phyloP scores from a whole-genome alignment of 2,888 invertebrate genomes.

The Stenotaenia linearis region DNA sequence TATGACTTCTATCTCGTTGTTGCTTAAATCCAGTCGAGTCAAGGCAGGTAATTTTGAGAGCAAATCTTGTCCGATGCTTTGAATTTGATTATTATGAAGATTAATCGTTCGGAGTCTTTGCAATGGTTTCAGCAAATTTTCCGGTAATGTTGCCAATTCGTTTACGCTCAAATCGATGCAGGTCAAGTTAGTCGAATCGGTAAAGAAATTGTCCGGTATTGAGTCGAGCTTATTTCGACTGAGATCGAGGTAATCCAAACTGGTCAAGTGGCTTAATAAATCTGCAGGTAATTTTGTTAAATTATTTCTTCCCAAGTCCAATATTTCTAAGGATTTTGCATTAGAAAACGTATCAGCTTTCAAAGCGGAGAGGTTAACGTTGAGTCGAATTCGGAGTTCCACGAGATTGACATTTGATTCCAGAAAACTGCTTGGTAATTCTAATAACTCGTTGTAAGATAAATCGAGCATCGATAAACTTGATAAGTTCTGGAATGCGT shows the following conservation, averaged over 20 bases:
- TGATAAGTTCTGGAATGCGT: background rate
- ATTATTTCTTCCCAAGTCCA: slow-evolving; percentile 11
- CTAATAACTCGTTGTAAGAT: background rate
- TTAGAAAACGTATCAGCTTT: background rate
- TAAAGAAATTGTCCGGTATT: background rate
- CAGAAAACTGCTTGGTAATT: background rate
- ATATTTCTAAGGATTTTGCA: background rate
- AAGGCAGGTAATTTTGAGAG: background rate
- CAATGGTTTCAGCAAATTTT: background rate
- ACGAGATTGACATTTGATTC: background rate
- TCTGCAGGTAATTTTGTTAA: background rate
- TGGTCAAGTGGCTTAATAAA: background rate
- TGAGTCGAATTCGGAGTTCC: background rate
- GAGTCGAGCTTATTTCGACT: background rate
- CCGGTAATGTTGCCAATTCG: background rate
- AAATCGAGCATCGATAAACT: background rate
- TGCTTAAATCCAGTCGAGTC: background rate
- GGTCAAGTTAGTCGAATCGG: background rate
- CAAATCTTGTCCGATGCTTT: background rate
- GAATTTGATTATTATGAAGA: background rate
- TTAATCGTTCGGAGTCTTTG: background rate
- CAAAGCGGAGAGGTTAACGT: background rate
- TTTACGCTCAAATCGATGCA: background rate
- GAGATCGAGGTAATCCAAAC: background rate
- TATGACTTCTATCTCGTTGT: background rate